Conservation (phyloP, 2,113 vertebrate species). For the Megaleporinus macrocephalus region DNA sequence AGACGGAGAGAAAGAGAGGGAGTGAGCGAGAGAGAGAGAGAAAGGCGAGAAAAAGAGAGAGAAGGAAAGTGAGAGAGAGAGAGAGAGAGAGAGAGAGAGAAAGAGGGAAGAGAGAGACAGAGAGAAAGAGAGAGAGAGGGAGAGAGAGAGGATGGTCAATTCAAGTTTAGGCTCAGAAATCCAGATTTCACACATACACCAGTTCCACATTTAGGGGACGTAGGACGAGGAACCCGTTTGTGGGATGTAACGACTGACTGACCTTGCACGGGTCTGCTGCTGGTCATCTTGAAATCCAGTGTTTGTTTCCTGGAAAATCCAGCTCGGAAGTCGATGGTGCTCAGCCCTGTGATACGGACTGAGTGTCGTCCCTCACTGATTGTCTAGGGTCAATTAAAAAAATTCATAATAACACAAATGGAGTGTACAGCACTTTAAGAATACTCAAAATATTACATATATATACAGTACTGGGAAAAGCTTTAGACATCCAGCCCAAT, state of each 20-base stretch:
- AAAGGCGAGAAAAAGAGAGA: too few relatives aligned
- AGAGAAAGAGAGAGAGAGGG: too few relatives aligned
- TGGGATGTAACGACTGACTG: slow-evolving; percentile 63
- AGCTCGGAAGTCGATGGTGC: slow-evolving; percentile 94
- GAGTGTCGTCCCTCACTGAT: slow-evolving; percentile 94
- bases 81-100: too few relatives aligned
- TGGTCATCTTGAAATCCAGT: slow-evolving; percentile 89
- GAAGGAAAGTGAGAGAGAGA: too few relatives aligned
- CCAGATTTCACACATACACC: not conserved
- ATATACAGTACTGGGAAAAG: not conserved
- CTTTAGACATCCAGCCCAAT: too few relatives aligned
- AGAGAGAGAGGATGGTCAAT: not conserved
- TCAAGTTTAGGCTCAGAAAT: not conserved
- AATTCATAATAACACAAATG: not conserved
- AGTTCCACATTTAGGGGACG: not conserved
- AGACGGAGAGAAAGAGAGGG: too few relatives aligned
- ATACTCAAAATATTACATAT: not conserved
- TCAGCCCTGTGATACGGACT: slow-evolving; percentile 93
- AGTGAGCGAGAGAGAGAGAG: too few relatives aligned
- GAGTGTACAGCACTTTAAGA: not conserved
- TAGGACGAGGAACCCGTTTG: not conserved
- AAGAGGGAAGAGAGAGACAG: too few relatives aligned
- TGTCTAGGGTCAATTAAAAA: slow-evolving; percentile 74
- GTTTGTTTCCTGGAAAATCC: slow-evolving; percentile 92
- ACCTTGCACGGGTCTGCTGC: slow-evolving; percentile 94